Conservation (phyloP, 2,797 vertebrate species). For the Ctenopoma kingsleyae region DNA sequence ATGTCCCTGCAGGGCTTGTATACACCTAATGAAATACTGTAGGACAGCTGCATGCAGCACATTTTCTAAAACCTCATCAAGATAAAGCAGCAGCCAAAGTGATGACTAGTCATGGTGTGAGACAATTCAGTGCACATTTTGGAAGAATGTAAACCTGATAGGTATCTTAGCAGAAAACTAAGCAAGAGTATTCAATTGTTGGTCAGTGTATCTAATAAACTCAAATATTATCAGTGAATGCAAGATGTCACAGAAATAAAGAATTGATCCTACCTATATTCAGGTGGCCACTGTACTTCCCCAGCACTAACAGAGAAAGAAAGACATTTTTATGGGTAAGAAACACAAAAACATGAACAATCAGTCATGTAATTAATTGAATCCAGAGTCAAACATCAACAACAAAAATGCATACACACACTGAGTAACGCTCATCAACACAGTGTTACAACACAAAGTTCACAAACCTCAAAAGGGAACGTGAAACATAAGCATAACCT, state of each 20-base stretch:
- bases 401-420: slow-evolving; percentile 15
- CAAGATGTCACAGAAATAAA: background rate
- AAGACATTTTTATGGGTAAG: slow-evolving; percentile 28
- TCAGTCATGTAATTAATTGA: background rate
- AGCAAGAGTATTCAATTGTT: background rate
- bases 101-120: background rate
- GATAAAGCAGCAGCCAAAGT: slow-evolving; percentile 7
- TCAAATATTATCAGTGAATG: background rate
- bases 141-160: slow-evolving; percentile 10
- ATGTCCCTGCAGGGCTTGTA: slow-evolving; percentile 31
- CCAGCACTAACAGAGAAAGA: slow-evolving; percentile 79
- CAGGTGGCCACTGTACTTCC: slow-evolving; percentile 85
- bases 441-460: slow-evolving; percentile 2
- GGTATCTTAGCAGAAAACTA: background rate
- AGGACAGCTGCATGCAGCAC: slow-evolving; percentile 21
- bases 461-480: slow-evolving; percentile 24
- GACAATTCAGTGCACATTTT: slow-evolving; percentile 2
- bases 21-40: slow-evolving; percentile 36
- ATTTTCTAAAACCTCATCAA: slow-evolving; percentile 39
- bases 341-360: background rate
- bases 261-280: slow-evolving; percentile 78
- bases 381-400: slow-evolving; percentile 1
- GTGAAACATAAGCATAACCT: slow-evolving; percentile 48
- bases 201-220: slow-evolving; percentile 1
- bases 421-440: background rate